These are phyloP conservation scores for Hemiscyllium ocellatum DNA, from an alignment of 2,113 vertebrate genomes.

Conservation along the genomic window DNA sequence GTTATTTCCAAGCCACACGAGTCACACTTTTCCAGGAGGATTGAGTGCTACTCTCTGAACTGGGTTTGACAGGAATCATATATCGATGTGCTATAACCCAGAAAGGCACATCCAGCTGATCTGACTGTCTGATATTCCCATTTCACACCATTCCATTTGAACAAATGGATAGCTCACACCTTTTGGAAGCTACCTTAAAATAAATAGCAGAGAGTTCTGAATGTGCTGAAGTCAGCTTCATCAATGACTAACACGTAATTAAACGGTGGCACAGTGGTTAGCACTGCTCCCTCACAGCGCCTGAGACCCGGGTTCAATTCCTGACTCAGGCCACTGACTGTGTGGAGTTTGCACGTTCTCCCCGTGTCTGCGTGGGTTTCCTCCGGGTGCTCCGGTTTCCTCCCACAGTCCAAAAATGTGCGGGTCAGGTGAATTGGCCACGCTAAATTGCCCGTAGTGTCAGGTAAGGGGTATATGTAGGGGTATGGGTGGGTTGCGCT, in stretches of 20 bases:
- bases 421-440: no score
- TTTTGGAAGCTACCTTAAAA: not conserved
- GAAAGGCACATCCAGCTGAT: not conserved
- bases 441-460: no score
- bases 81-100: not conserved
- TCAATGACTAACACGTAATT: not conserved
- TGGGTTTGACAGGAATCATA: not conserved
- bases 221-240: not conserved
- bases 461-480: no score
- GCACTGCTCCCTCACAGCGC: no score
- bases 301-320: no score
- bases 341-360: no score
- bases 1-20: not conserved
- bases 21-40: not conserved
- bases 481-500: no score
- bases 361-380: no score
- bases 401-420: no score
- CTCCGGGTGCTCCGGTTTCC: no score
- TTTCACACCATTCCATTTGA: not conserved
- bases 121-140: not conserved
- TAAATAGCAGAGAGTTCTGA: not conserved
- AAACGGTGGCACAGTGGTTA: no score
- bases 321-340: no score
- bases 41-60: not conserved
- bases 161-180: not conserved